phyloP scores from a whole-genome alignment of 2,797 vertebrate genomes.

The Sarcophilus harrisii region DNA sequence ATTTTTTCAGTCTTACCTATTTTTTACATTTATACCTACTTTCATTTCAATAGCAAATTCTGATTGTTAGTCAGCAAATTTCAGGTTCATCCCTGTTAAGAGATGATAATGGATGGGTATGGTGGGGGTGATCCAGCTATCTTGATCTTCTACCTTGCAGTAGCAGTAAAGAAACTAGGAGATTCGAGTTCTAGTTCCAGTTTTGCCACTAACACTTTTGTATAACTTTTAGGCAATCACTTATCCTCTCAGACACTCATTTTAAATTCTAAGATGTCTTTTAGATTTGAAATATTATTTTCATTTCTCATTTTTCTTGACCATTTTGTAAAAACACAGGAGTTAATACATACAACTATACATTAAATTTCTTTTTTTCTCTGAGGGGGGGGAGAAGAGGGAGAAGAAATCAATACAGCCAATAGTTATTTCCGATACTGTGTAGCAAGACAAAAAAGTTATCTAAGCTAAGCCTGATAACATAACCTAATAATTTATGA shows the following conservation, averaged over 20 bases:
- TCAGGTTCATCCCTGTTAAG: not conserved
- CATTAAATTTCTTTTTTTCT: too few relatives aligned
- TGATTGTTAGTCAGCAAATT: not conserved
- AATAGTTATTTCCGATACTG: not conserved
- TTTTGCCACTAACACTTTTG: not conserved
- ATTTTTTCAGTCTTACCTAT: not conserved
- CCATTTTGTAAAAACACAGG: constrained; percentile 21
- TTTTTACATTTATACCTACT: not conserved
- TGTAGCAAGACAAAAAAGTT: constrained; percentile 10
- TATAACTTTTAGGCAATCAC: not conserved
- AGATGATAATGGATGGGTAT: not conserved
- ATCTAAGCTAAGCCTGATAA: not conserved
- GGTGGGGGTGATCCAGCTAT: not conserved
- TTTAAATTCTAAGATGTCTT: not conserved
- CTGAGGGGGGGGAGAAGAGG: too few relatives aligned
- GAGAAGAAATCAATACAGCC: not conserved
- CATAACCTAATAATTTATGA: not conserved
- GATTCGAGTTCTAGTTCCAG: not conserved
- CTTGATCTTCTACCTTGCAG: not conserved
- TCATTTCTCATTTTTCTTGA: not conserved
- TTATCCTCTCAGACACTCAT: not conserved
- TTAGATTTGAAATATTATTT: not conserved
- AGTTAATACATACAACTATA: not conserved
- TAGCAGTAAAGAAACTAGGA: not conserved
- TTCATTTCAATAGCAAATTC: not conserved